These are phyloP conservation scores for Notiomystis cincta DNA, from an alignment of 2,113 vertebrate species.

Conservation along the genomic window DNA sequence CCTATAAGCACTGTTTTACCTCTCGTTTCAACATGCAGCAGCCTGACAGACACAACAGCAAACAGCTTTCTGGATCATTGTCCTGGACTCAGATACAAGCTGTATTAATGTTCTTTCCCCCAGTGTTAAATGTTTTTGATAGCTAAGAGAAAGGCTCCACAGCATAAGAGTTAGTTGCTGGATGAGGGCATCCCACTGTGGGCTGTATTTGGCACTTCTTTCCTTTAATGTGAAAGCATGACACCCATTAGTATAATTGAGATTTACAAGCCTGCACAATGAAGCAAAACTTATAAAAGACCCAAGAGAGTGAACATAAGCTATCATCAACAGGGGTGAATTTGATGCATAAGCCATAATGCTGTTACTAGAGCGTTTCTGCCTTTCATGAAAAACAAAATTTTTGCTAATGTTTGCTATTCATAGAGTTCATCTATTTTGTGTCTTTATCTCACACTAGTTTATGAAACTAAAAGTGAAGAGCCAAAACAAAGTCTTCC, in stretches of 20 bases:
- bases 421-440: not conserved
- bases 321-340: slow-evolving; percentile 9
- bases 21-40: not conserved
- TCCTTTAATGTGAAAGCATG: slow-evolving; percentile 55
- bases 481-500: not conserved
- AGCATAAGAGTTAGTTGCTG: slow-evolving; percentile 18
- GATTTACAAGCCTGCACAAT: slow-evolving; percentile 61
- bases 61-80: slow-evolving; percentile 23
- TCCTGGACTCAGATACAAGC: not conserved
- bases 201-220: slow-evolving; percentile 44
- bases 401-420: not conserved
- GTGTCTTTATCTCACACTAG: not conserved
- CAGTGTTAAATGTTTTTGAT: slow-evolving; percentile 52
- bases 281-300: slow-evolving; percentile 57
- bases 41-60: not conserved
- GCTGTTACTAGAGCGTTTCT: not conserved
- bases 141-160: slow-evolving; percentile 40
- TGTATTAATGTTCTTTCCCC: slow-evolving; percentile 24
- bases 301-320: slow-evolving; percentile 48
- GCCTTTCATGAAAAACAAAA: not conserved
- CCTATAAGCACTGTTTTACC: not conserved
- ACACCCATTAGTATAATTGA: slow-evolving; percentile 67
- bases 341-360: not conserved
- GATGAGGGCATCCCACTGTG: slow-evolving; percentile 48
- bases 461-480: not conserved